Evolutionary conservation across 2,113 vertebrate species (phyloP).

Genomic region (Lasiurus cinereus): DNA sequence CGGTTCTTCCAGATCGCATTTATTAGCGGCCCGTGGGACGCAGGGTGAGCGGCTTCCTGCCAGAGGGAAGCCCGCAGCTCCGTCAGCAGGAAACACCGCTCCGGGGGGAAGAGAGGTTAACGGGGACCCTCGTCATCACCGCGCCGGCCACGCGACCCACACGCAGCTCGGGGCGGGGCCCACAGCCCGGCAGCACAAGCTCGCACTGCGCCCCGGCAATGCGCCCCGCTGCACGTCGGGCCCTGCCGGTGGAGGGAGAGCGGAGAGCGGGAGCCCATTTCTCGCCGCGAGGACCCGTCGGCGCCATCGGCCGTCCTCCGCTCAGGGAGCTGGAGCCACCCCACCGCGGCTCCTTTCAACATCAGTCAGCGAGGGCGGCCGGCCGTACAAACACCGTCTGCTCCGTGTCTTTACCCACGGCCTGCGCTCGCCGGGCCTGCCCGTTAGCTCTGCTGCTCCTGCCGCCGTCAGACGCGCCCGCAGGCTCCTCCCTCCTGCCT

Average conservation of each 20-base stretch:
- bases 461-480: too few relatives aligned
- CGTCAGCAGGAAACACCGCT: neutral
- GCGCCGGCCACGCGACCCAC: neutral
- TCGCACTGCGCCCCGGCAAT: too few relatives aligned
- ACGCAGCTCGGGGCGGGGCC: neutral
- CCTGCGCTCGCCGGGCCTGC: neutral
- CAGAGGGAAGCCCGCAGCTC: neutral
- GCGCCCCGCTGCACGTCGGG: accelerated
- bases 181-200: too few relatives aligned
- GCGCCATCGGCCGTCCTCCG: too few relatives aligned
- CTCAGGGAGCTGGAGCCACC: too few relatives aligned
- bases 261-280: too few relatives aligned
- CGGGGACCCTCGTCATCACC: neutral
- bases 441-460: accelerated
- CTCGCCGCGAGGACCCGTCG: too few relatives aligned
- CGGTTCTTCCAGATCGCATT: constrained; percentile 63
- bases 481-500: accelerated
- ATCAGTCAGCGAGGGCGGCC: neutral
- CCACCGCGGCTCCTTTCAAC: too few relatives aligned
- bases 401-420: neutral
- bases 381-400: neutral
- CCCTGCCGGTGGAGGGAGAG: neutral
- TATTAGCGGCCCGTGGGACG: constrained; percentile 66
- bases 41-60: constrained; percentile 44
- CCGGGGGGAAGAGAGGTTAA: neutral